Evolutionary conservation across 2,113 vertebrate species (phyloP), one percentile per base, ranked within the genome.

Genomic region (Caranx ignobilis): DNA sequence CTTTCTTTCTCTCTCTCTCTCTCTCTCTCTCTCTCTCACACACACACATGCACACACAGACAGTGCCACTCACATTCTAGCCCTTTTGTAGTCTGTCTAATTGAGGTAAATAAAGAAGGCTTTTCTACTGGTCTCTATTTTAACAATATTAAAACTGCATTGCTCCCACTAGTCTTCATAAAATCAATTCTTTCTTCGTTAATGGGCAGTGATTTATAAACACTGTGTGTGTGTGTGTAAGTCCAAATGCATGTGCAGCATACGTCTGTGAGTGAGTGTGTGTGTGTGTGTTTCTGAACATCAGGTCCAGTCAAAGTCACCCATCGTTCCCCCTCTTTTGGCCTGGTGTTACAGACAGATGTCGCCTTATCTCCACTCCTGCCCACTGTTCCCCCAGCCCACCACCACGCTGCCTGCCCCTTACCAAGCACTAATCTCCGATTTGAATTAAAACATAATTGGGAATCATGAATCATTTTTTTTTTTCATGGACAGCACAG

Each of bases 381-480:
- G 85, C 87, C 87, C 89, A 75, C 52, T 35, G 3, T 18, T 80
- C 37, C 21, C 71, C 77, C 83, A 32, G 57, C 71, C 54, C 56
- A 1, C 62, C 19, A 50, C 89, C 63, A 39, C 80, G 35, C 77
- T 73, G 67, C 43, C 86, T 66, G 88, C 81, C 88, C 79, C 85
- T 68, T 55, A 61, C 74, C 73, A 57, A 65, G 81, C 71, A 56
- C 83, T 87, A 87, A 93, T 92, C 86, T 92, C 87, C 73, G 35
- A 71, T 91, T 90, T 83, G 76, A 92, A 94, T 94, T 88, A 90
- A 93, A 93, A 87, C 84, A 72, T 92, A 93, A 94, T 92, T 91
- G 90, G 70, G 75, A 89, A 80, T 92, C 88, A 93, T 94, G 77
- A 91, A 91, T 93, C 84, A 76, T 92, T 80, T 56, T 50, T 89